A percentile compares a stretch with the other conserved stretches of the same genome.
Conservation (phyloP, 37 sponge, comb jelly and placozoan genomes). For the Diacarnus erythraeanus region DNA sequence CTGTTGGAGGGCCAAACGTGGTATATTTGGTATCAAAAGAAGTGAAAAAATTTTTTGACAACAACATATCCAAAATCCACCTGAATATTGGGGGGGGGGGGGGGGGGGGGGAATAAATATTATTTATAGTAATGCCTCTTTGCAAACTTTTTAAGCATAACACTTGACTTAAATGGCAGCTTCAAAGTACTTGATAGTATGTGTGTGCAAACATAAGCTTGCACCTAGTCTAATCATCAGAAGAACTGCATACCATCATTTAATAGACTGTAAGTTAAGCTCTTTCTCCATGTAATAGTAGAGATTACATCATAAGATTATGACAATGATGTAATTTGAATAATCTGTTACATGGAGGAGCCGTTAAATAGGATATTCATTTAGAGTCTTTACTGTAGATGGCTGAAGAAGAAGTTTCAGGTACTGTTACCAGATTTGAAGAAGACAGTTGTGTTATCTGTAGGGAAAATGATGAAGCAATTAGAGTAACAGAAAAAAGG, state of each 20-base stretch:
- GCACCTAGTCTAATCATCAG: neutral
- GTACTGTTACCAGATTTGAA: neutral
- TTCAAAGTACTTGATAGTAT: neutral
- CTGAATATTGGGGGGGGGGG: neutral
- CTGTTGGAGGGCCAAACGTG: too few relatives aligned
- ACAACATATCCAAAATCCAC: slow-evolving; percentile 19
- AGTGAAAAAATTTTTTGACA: neutral
- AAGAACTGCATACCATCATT: neutral
- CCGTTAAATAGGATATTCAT: neutral
- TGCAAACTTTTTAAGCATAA: neutral
- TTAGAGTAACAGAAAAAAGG: neutral
- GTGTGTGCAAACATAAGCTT: neutral
- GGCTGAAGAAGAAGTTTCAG: slow-evolving; percentile 3
- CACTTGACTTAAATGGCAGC: neutral
- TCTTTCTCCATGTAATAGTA: neutral
- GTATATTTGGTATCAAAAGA: slow-evolving; percentile 14
- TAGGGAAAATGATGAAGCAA: neutral
- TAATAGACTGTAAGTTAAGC: neutral
- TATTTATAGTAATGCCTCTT: neutral
- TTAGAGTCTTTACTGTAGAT: neutral
- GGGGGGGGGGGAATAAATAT: too few relatives aligned
- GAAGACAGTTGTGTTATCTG: slow-evolving; percentile 18
- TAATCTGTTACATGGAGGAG: neutral
- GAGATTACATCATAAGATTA: neutral
- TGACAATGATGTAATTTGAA: slow-evolving; percentile 1